Base-by-base conservation (phyloP, 1,140 invertebrate genomes). In the Pissodes strobi region DNA sequence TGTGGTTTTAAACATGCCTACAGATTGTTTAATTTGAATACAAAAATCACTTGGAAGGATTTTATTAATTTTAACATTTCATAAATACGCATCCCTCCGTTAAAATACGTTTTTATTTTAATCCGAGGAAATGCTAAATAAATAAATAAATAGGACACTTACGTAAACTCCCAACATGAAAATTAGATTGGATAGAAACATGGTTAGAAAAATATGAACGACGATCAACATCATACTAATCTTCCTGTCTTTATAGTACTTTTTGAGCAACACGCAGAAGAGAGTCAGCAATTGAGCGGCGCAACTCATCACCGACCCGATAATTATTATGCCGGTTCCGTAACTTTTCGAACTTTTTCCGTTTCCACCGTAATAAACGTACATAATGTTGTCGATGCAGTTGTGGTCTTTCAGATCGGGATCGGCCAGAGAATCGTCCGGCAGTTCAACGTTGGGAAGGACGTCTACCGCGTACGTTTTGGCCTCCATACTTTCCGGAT, bases 341-440 rank as follows among this genome's bases (percentile, higher is more conserved):
- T 78, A 74, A 55, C 66, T 76, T 21, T 72, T 74, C 8, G 62
- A 64, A 65, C 69, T 72, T 45, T 75, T 73, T 17, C 72, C 73
- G 30, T 75, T 70, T 12, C 78, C 74, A 37, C 82, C 83, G 72
- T 83, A 84, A 69, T 84, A 84, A 17, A 84, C 81, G 62, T 83
- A 84, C 82, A 84, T 83, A 48, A 84, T 79, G 63, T 80, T 82
- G 69, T 84, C 83, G 49, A 84, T 84, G 43, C 81, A 78, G 69
- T 83, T 80, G 65, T 82, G 82, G 64, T 82, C 80, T 64, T 77
- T 75, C 12, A 82, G 69, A 67, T 82, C 81, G 1, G 71, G 67
- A 70, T 78, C 77, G 1, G 76, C 75, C 18, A 77, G 56, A 5
- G 72, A 73, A 64, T 78, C 75, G 46, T 76, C 74, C 6, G 76